Evolutionary conservation across 2,888 invertebrate species (phyloP).

Genomic region (Cephalotes varians): DNA sequence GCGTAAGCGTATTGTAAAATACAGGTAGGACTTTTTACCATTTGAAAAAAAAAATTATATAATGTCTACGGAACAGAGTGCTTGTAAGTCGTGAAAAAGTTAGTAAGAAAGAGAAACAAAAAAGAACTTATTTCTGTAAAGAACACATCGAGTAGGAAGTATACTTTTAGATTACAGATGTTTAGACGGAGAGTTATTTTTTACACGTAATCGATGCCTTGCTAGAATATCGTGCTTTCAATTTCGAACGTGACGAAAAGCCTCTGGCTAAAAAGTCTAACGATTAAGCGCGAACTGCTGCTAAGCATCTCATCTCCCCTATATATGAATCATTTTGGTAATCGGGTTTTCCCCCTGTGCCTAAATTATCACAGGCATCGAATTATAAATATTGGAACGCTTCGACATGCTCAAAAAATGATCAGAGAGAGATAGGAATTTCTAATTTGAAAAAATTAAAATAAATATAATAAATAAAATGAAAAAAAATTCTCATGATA

Average conservation of each 20-base stretch:
- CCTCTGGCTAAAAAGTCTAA: not conserved
- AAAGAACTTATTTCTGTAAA: constrained; percentile 35
- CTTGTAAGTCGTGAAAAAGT: constrained; percentile 18
- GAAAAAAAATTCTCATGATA: not conserved
- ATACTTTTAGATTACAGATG: constrained; percentile 47
- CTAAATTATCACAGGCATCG: constrained; percentile 60
- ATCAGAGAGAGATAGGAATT: not conserved
- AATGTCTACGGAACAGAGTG: not conserved
- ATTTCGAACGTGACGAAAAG: constrained; percentile 49
- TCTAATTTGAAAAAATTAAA: not conserved
- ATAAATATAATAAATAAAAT: too few species aligned
- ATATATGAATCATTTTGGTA: constrained; percentile 48
- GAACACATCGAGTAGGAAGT: constrained; percentile 40
- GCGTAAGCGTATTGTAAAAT: constrained; percentile 7
- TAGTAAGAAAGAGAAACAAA: constrained; percentile 7
- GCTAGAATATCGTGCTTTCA: constrained; percentile 62
- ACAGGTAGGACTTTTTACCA: constrained; percentile 12
- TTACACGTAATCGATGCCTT: constrained; percentile 77
- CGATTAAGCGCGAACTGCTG: not conserved
- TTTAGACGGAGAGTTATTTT: constrained; percentile 74
- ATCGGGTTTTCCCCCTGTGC: constrained; percentile 67
- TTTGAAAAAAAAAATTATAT: constrained; percentile 12
- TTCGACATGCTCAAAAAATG: not conserved
- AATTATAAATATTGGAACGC: constrained; percentile 6
- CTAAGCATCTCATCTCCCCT: constrained; percentile 25